Percentiles rank a stretch among this genome's conserved stretches.
These are phyloP conservation scores for Mormyrus iriodes DNA, from an alignment of 2,113 vertebrate genomes.

Conservation along the genomic window DNA sequence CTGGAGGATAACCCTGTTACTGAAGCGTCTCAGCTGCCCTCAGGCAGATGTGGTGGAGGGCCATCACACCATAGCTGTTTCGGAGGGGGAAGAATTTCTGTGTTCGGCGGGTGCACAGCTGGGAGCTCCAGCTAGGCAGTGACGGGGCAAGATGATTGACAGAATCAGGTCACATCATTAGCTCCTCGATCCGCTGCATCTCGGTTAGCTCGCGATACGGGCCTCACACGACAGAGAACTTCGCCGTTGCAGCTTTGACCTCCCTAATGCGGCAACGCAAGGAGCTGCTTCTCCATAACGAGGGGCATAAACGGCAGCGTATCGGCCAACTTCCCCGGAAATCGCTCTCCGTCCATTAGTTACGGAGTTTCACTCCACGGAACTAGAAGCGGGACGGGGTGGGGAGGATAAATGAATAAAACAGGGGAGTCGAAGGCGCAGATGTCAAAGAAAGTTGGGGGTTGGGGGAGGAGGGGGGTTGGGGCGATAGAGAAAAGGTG, in stretches of 20 bases:
- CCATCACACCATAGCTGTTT: neutral
- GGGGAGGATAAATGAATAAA: neutral
- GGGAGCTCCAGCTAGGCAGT: neutral
- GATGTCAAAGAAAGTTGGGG: conserved; percentile 10
- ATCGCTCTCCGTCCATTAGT: neutral
- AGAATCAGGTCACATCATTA: neutral
- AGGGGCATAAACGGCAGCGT: neutral
- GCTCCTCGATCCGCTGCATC: neutral
- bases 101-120: neutral
- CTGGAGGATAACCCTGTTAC: neutral
- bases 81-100: neutral
- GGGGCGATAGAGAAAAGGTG: neutral
- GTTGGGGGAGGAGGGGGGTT: neutral
- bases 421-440: neutral
- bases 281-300: neutral
- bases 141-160: neutral
- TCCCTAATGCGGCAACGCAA: neutral
- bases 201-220: neutral
- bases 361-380: neutral
- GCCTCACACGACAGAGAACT: neutral
- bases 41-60: neutral
- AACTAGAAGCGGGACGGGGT: neutral
- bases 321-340: neutral
- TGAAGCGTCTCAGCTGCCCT: neutral
- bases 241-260: neutral